phyloP scores from a whole-genome alignment of 2,113 vertebrate genomes.

The Dicentrarchus labrax region DNA sequence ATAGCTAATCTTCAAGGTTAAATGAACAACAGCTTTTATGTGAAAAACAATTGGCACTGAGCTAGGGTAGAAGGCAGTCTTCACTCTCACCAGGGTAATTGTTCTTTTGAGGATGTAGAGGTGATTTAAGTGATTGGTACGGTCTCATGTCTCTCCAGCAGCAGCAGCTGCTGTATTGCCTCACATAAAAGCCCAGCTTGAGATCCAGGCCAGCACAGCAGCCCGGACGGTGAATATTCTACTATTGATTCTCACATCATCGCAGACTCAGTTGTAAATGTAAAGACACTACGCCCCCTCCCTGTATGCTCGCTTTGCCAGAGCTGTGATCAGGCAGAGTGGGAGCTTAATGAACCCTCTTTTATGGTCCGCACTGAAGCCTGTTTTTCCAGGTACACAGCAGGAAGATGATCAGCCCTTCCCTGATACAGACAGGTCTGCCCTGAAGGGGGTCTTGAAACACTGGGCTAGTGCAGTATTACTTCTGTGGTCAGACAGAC shows the following conservation, averaged over 20 bases:
- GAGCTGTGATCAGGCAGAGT: conserved; percentile 71
- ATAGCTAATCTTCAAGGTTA: conserved; percentile 69
- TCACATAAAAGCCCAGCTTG: conserved; percentile 72
- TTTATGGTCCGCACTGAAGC: conserved; percentile 63
- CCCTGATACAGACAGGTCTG: conserved; percentile 69
- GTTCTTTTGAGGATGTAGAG: conserved; percentile 56
- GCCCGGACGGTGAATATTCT: conserved; percentile 70
- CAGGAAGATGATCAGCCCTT: conserved; percentile 78
- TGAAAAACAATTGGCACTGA: conserved; percentile 54
- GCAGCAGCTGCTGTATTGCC: conserved; percentile 55
- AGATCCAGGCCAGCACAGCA: conserved; percentile 50
- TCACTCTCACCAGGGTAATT: conserved; percentile 64
- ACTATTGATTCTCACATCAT: conserved; percentile 76
- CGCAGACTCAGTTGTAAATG: conserved; percentile 57
- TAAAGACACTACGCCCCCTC: conserved; percentile 47
- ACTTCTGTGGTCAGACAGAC: conserved; percentile 52
- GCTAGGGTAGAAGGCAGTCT: conserved; percentile 31
- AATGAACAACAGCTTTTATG: conserved; percentile 61
- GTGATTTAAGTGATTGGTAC: conserved; percentile 69
- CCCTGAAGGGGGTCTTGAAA: conserved; percentile 75
- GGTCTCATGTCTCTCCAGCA: conserved; percentile 60
- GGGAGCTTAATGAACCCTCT: conserved; percentile 78
- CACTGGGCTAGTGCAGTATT: conserved; percentile 47
- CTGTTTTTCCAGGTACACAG: conserved; percentile 79
- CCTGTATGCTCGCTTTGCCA: conserved; percentile 70